Conservation (phyloP, 2,113 vertebrate species). For the Cyprinus carpio region DNA sequence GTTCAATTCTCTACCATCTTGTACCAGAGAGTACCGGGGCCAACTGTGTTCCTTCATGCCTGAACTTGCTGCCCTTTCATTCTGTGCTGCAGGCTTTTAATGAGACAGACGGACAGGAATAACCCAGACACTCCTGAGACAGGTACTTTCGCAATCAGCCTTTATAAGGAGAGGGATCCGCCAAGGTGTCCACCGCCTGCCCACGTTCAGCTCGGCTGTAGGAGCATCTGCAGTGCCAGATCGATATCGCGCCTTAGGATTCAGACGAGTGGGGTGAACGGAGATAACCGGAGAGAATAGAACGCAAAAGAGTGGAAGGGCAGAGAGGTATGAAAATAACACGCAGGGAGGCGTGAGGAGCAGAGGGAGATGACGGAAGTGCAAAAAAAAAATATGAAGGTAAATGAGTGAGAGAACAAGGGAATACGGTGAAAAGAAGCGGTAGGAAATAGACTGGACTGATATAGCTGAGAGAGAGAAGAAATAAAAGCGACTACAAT, state of each 20-base stretch:
- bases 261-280: conserved; percentile 49
- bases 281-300: conserved; percentile 28
- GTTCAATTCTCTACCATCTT: conserved; percentile 14
- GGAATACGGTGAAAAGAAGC: neutral
- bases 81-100: conserved; percentile 32
- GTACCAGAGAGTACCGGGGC: conserved; percentile 23
- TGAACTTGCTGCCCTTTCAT: conserved; percentile 24
- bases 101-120: conserved; percentile 53
- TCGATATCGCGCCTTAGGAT: conserved; percentile 52
- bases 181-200: conserved; percentile 38
- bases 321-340: conserved; percentile 49
- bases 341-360: conserved; percentile 3
- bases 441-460: conserved; percentile 7
- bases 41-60: conserved; percentile 37
- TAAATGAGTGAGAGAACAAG: conserved; percentile 4
- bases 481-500: neutral
- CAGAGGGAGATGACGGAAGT: neutral
- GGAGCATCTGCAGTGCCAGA: conserved; percentile 37
- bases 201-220: conserved; percentile 32
- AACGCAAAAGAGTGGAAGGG: conserved; percentile 34
- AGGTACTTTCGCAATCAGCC: conserved; percentile 33
- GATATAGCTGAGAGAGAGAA: conserved; percentile 13
- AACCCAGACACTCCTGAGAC: conserved; percentile 42
- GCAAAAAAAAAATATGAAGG: neutral
- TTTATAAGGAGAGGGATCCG: conserved; percentile 42